Evolutionary conservation across 2,797 vertebrate genomes (phyloP).

Genomic region (Cirrhinus molitorella): DNA sequence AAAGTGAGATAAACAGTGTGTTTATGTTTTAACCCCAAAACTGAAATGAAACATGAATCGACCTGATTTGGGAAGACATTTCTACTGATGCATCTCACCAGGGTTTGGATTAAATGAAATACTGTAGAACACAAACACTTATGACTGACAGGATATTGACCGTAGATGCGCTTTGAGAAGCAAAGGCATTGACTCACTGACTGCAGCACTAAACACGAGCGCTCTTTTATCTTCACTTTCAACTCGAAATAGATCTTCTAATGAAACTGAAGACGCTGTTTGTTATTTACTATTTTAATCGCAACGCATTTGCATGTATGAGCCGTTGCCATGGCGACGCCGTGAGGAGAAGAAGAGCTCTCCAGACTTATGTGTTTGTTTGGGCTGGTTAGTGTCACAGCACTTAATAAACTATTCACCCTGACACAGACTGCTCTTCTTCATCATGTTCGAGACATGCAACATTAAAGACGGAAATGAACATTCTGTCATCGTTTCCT

Average conservation of each 20-base stretch:
- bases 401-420: neutral
- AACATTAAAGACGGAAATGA: neutral
- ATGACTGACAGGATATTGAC: neutral
- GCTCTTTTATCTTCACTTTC: neutral
- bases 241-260: neutral
- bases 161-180: neutral
- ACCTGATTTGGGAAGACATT: neutral
- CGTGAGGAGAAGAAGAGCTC: neutral
- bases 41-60: neutral
- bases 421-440: neutral
- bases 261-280: conserved; percentile 19
- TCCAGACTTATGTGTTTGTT: neutral
- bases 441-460: neutral
- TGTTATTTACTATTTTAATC: conserved; percentile 18
- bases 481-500: too few relatives aligned
- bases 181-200: neutral
- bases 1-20: neutral
- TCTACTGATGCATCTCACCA: neutral
- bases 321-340: neutral
- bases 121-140: neutral
- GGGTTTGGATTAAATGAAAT: neutral
- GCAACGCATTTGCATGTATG: neutral
- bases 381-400: neutral
- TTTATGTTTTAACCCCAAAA: neutral
- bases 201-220: neutral